A percentile compares a stretch with the other conserved stretches of the same genome.
These are phyloP conservation scores for Prosopocoilus inquinatus DNA, from an alignment of 2,888 invertebrate genomes.

Conservation along the genomic window DNA sequence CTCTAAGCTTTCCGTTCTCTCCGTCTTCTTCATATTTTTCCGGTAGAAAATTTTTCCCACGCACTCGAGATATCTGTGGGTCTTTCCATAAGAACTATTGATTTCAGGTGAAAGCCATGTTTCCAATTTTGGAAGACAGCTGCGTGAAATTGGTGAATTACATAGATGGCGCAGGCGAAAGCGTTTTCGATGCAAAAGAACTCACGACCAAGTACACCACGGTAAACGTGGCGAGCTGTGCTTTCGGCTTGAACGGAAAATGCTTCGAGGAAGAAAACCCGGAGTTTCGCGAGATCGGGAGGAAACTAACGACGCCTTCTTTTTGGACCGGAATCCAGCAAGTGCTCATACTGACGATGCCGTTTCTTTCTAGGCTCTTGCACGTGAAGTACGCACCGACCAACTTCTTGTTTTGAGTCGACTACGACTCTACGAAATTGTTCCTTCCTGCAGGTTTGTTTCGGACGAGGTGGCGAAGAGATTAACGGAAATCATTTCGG, in stretches of 20 bases:
- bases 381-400: background rate
- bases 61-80: too few species aligned
- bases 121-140: conserved; percentile 51
- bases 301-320: conserved; percentile 38
- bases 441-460: conserved; percentile 29
- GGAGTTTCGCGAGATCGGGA: conserved; percentile 36
- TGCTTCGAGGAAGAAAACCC: conserved; percentile 40
- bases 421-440: background rate
- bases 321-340: conserved; percentile 26
- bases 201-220: conserved; percentile 46
- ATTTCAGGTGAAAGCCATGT: conserved; percentile 51
- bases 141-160: conserved; percentile 47
- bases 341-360: conserved; percentile 31
- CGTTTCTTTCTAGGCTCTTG: conserved; percentile 24
- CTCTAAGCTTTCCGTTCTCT: too few species aligned
- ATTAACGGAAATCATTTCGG: conserved; percentile 38
- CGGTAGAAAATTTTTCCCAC: too few species aligned
- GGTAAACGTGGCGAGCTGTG: conserved; percentile 50
- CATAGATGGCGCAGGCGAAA: conserved; percentile 37
- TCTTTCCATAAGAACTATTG: background rate
- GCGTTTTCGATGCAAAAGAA: conserved; percentile 50
- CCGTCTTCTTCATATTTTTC: too few species aligned
- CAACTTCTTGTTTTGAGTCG: background rate
- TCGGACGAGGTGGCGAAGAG: conserved; percentile 36
- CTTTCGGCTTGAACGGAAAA: conserved; percentile 47